Base-by-base conservation (phyloP, 2,888 invertebrate species). In the Ganaspis brasiliensis region DNA sequence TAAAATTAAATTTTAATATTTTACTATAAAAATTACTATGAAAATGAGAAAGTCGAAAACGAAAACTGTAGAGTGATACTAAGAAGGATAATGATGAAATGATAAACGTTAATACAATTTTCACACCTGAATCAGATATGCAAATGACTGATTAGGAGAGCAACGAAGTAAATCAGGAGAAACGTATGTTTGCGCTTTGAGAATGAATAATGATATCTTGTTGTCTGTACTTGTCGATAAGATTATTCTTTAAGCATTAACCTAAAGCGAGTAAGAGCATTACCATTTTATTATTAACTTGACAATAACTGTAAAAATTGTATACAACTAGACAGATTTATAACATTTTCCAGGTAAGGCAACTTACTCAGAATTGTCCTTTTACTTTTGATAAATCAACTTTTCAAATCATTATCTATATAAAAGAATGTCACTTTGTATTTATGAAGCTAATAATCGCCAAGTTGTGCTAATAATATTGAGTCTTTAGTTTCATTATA, bases 61-160 rank as follows among this genome's bases (percentile, higher is more conserved):
- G n/a, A n/a, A n/a, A n/a, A n/a, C n/a, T n/a, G n/a, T n/a, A n/a
- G n/a, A n/a, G n/a, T n/a, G n/a, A n/a, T n/a, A n/a, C n/a, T n/a
- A n/a, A n/a, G n/a, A n/a, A n/a, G 16, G 12, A 31, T 14, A 31
- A 49, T 72, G 61, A 21, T 55, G n/a, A 56, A 37, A 40, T 70
- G 40, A 74, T 74, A 67, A 72, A 59, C 74, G 31, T 10, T 55
- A 57, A 57, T 40, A 35, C 19, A 4, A 74, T 63, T 24, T 67
- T 67, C 45, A 24, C 67, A 67, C 67, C 67, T 67, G 67, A 40
- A 45, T 45, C 24, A 45, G 45, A 45, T 67, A 67, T 67, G 24
- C 9, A 45, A 67, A 67, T 67, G 12, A 67, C 4, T 45, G 24
- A 67, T 24, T 67, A 45, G 37, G n/a, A 63, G 14, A 14, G 37